Conservation (phyloP, 2,888 invertebrate genomes). For the Amblyteles armatorius region DNA sequence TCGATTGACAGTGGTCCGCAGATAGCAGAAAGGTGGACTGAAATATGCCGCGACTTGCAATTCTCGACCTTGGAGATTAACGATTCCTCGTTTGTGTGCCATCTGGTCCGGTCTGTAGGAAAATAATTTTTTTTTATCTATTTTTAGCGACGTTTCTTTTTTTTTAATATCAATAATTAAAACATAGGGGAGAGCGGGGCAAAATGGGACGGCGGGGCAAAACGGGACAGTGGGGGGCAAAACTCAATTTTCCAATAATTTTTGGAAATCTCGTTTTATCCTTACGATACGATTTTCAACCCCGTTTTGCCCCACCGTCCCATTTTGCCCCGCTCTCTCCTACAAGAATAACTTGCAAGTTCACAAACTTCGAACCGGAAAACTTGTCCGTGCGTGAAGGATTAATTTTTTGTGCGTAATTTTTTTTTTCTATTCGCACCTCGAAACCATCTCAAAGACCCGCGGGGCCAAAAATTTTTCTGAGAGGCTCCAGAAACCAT, state of each 20-base stretch:
- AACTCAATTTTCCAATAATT: too few species aligned
- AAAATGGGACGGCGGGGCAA: too few species aligned
- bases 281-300: too few species aligned
- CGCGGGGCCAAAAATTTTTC: slow-evolving; percentile 76
- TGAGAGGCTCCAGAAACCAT: slow-evolving; percentile 76
- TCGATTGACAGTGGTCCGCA: slow-evolving; percentile 72
- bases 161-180: not conserved
- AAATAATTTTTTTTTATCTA: not conserved
- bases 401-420: not conserved
- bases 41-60: slow-evolving; percentile 75
- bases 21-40: slow-evolving; percentile 77
- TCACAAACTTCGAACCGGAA: not conserved
- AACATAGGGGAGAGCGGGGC: not conserved
- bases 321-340: too few species aligned
- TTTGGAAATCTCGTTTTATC: too few species aligned
- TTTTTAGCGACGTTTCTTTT: not conserved
- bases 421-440: slow-evolving; percentile 66
- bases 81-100: slow-evolving; percentile 61
- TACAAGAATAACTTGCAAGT: too few species aligned
- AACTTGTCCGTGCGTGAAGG: not conserved
- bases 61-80: slow-evolving; percentile 75
- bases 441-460: slow-evolving; percentile 71
- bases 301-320: too few species aligned
- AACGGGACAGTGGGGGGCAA: too few species aligned
- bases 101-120: slow-evolving; percentile 70